These are phyloP conservation scores for Phylloscopus trochilus DNA, from an alignment of 2,113 vertebrate species.

Conservation along the genomic window DNA sequence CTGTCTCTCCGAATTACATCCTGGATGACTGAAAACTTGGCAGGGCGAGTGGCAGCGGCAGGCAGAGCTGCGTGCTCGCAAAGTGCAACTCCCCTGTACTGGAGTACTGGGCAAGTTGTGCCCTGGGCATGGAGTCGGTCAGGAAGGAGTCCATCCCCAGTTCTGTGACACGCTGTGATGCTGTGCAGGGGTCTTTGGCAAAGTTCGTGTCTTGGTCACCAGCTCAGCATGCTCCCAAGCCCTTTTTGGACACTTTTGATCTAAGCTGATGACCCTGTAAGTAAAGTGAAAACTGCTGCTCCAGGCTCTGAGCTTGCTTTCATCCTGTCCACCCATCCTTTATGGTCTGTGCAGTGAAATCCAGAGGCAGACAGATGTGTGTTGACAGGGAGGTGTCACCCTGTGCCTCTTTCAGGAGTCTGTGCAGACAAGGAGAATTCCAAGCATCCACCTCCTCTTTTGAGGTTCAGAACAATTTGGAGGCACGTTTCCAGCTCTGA, in stretches of 20 bases:
- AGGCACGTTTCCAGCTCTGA: not conserved
- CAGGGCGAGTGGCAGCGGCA: rapidly evolving
- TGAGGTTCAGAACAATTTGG: not conserved
- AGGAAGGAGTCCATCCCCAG: not conserved
- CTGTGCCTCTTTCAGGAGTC: not conserved
- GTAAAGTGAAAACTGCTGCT: not conserved
- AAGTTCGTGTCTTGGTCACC: not conserved
- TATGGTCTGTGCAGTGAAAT: not conserved
- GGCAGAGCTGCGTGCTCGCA: rapidly evolving
- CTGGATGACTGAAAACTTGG: not conserved
- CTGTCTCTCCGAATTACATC: not conserved
- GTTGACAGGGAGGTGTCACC: too few relatives aligned
- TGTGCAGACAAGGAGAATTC: not conserved
- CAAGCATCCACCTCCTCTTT: rapidly evolving
- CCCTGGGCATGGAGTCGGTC: rapidly evolving
- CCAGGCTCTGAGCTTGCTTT: not conserved
- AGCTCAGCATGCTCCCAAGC: not conserved
- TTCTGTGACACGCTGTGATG: rapidly evolving
- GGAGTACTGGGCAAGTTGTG: not conserved
- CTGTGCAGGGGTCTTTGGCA: rapidly evolving
- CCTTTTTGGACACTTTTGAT: not conserved
- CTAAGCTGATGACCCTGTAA: not conserved
- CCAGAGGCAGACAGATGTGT: not conserved
- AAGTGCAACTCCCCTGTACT: rapidly evolving
- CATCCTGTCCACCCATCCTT: not conserved